Evolutionary conservation across 1,140 invertebrate species (phyloP), one percentile per base, ranked within the genome.

Genomic region (Arctopsyche grandis): DNA sequence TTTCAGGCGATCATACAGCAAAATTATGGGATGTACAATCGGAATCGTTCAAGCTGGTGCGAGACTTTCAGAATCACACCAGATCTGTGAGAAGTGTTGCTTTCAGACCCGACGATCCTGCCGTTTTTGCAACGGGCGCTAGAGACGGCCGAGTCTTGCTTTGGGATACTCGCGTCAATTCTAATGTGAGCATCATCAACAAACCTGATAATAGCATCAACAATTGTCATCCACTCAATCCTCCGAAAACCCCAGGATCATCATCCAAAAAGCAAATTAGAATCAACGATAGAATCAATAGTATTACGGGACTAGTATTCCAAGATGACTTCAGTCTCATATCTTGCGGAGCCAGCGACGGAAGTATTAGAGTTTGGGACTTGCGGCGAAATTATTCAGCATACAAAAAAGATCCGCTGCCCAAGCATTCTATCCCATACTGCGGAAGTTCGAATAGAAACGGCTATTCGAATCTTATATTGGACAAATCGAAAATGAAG

Each of bases 341-440:
- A 38, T 96, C 95, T 0, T 94, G 94, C 83, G 94, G 94, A 10
- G 93, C 94, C 71, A 93, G 93, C 58, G 95, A 97, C 88, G 95
- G 94, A 0, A 87, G 92, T 52, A 93, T 97, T 9, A 96, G 97
- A 86, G 91, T 95, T 0, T 97, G 96, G 96, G 96, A 97, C 87
- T 83, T 96, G 12, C 85, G 96, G 29, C 94, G 95, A 84, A 94
- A 92, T 83, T 96, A 96, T 83, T 91, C 89, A 1, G 88, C 88
- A 9, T 90, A 92, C 79, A 93, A 92, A 84, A 89, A 90, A 60
- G 91, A 93, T 43, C 93, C 95, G 0, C 81, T 93, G 44, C 91
- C 95, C 0, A 93, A 93, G 82, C 89, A 93, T 83, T 89, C 89
- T 0, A 89, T 97, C 78, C 90, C 92, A 0, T 94, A 95, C 84